Evolutionary conservation across 2,113 vertebrate genomes (phyloP), one percentile per base, ranked within the genome.

Genomic region (Zingel zingel): DNA sequence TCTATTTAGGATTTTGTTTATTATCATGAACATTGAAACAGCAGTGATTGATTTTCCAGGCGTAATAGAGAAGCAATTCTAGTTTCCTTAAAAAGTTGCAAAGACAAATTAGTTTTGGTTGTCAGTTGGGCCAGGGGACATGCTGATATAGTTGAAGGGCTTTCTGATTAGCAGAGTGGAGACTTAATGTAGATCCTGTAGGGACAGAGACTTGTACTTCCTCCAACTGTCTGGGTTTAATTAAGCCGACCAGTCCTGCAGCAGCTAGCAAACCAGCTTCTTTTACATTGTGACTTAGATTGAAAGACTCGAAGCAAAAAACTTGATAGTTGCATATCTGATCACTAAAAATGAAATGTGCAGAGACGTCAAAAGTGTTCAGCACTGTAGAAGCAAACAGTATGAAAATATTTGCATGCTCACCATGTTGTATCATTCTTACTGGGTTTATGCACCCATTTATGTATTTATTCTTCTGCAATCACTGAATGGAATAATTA

Each of bases 171-270:
- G 77, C 80, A 74, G 79, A 74, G 81, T 77, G 77, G 87, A 86
- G 87, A 80, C 82, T 75, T 91, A 73, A 80, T 82, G 88, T 73
- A 86, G 88, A 91, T 79, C 83, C 91, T 85, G 77, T 82, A 74
- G 81, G 86, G 84, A 81, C 59, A 57, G 63, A 79, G 86, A 82
- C 68, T 77, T 89, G 84, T 88, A 83, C 81, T 71, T 86, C 70
- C 84, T 90, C 87, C 90, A 88, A 77, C 66, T 56, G 71, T 89
- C 92, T 95, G 91, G 84, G 63, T 91, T 91, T 90, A 81, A 94
- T 95, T 94, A 93, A 80, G 70, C 53, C 27, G 21, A 68, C 36
- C 47, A 79, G 81, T 85, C 66, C 72, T 66, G n/a, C 53, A 71
- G 78, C 82, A 88, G 51, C 61, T 64, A 83, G 73, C 71, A 64